Evolutionary conservation across 1,140 invertebrate species (phyloP), one percentile per base, ranked within the genome.

Genomic region (Macrosteles quadrilineatus): DNA sequence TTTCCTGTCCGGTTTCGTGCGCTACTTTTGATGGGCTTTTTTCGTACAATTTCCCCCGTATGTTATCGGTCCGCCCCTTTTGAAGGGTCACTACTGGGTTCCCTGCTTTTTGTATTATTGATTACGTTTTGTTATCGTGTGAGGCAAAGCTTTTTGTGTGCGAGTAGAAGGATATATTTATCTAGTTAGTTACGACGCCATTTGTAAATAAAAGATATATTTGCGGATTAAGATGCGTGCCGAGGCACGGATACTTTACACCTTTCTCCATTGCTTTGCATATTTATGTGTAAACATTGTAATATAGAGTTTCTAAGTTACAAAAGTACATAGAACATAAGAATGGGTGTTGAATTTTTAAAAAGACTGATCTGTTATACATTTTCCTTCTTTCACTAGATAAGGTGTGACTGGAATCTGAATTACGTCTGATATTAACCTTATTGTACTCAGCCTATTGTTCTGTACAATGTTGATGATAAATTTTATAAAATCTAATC

Each of bases 281-380:
- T 64, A 64, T 64, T 31, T 64, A 64, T 31, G 31, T 64, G 29
- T 64, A 64, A 23, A 62, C 29, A 62, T 31, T 50, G 47, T 50
- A 43, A 57, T 57, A 63, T 63, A 63, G 57, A 57, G 6, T 57
- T 30, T 63, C 57, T 40, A 66, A 66, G 30, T 66, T 40, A 40
- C n/a, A 66, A 66, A 70, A 65, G 50, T 43, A 71, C 55, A 66
- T 36, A 55, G 36, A 2, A 30, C 30, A 40, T 50, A 50, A 50
- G 47, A n/a, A 23, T 50, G 47, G n/a, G 47, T 50, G 47, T 50
- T 50, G 21, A n/a, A 50, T 50, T 50, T 50, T 50, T 50, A 50
- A 50, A 3, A 50, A 50, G 47, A 50, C 47, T 50, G 47, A 50
- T 50, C 47, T 50, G 47, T 50, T 50, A 50, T 23, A 50, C 17